Conservation (phyloP, 2,797 vertebrate species). For the Nasua narica region DNA sequence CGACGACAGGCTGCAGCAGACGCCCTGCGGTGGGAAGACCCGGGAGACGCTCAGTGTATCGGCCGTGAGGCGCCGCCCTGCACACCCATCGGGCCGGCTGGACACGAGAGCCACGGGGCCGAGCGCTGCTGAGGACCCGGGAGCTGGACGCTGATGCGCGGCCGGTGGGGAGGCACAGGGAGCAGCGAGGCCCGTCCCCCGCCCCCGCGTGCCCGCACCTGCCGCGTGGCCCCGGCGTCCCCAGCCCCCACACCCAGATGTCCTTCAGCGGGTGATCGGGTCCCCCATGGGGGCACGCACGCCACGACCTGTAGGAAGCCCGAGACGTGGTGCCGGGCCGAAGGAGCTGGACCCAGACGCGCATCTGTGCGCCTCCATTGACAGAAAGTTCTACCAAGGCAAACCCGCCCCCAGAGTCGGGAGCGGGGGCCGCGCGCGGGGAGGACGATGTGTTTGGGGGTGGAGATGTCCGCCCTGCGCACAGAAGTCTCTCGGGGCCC, state of each 20-base stretch:
- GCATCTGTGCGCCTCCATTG: accelerated
- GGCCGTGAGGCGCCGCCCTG: neutral
- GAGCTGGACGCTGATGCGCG: accelerated
- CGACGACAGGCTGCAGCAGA: neutral
- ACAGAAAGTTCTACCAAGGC: neutral
- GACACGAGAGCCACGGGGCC: accelerated
- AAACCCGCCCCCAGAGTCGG: neutral
- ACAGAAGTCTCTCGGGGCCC: neutral
- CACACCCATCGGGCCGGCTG: accelerated
- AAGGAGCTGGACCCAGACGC: neutral
- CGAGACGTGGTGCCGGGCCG: accelerated
- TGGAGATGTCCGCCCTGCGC: too few relatives aligned
- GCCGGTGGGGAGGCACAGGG: neutral
- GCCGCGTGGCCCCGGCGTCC: accelerated
- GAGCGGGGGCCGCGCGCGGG: neutral
- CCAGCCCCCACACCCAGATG: neutral
- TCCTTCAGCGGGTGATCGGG: neutral
- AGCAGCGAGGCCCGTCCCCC: neutral
- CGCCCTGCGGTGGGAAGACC: accelerated
- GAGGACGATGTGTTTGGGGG: too few relatives aligned
- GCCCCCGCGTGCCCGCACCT: accelerated
- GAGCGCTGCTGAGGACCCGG: neutral
- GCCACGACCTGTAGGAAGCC: neutral
- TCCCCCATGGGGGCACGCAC: accelerated
- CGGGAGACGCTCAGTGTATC: accelerated